These are phyloP conservation scores for Gila orcuttii DNA, from an alignment of 2,113 vertebrate species.

Conservation along the genomic window DNA sequence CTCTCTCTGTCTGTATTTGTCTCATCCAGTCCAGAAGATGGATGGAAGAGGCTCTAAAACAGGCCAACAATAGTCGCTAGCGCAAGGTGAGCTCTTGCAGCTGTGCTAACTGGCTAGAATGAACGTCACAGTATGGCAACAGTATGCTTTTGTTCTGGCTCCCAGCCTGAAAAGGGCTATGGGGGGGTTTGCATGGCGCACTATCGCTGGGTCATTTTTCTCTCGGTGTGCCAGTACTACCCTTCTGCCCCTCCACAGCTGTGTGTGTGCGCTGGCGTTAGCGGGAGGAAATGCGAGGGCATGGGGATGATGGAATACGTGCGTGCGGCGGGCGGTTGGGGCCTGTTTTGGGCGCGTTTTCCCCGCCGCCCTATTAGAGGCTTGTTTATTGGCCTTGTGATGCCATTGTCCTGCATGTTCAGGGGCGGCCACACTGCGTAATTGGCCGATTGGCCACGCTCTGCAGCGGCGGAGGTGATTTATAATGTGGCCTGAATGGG, in stretches of 20 bases:
- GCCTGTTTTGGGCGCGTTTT: constrained; percentile 98
- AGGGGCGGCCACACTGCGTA: constrained; percentile 83
- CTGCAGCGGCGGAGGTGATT: constrained; percentile 96
- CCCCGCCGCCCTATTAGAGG: constrained; percentile 87
- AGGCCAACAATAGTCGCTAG: constrained; percentile 95
- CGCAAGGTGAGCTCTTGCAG: constrained; percentile 94
- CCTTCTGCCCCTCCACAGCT: constrained; percentile 86
- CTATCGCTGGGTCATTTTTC: constrained; percentile 92
- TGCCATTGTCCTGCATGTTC: constrained; percentile 99
- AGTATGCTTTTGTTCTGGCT: constrained; percentile 99
- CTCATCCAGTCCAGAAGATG: constrained; percentile 95
- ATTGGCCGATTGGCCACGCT: constrained; percentile 99
- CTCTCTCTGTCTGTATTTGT: constrained; percentile 87
- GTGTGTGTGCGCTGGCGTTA: constrained; percentile 87
- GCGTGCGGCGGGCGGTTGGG: constrained; percentile 92
- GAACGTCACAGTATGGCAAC: constrained; percentile 99
- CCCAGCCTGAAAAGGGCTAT: constrained; percentile 96
- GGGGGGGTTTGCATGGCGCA: constrained; percentile 83
- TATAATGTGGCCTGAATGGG: constrained; percentile 99
- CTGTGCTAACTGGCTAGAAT: constrained; percentile 75
- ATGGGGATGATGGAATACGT: constrained; percentile 99
- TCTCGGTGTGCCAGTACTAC: constrained; percentile 81
- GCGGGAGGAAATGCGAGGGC: constrained; percentile 99
- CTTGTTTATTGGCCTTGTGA: constrained; percentile 99
- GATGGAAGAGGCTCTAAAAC: constrained; percentile 98